phyloP scores from a whole-genome alignment of 2,113 vertebrate species.

The Nannobrachium achirus region DNA sequence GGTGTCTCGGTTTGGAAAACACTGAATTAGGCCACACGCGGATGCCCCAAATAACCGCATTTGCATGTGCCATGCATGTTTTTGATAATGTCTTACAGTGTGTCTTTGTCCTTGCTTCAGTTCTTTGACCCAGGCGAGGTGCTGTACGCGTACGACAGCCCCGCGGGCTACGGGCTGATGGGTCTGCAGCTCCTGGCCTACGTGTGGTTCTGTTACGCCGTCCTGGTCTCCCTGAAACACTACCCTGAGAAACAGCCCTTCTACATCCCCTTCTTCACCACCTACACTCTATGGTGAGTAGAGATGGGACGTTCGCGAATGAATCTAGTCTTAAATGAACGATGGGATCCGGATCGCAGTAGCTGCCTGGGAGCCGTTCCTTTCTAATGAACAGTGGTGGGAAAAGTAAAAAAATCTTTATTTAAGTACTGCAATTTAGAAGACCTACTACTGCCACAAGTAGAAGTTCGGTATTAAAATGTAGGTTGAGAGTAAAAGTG shows the following conservation, averaged over 20 bases:
- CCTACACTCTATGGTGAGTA: conserved; percentile 93
- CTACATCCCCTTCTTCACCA: conserved; percentile 91
- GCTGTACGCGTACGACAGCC: conserved; percentile 91
- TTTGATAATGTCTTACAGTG: background rate
- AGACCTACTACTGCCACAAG: conserved; percentile 16
- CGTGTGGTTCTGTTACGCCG: conserved; percentile 93
- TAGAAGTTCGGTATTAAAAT: too few relatives aligned
- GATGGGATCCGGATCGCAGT: too few relatives aligned
- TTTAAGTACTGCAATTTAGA: conserved; percentile 41
- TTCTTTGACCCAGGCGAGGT: conserved; percentile 94
- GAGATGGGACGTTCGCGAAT: too few relatives aligned
- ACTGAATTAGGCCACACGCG: too few relatives aligned
- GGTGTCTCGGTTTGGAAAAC: too few relatives aligned
- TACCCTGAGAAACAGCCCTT: conserved; percentile 92
- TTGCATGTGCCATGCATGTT: background rate
- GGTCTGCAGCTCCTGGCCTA: conserved; percentile 90
- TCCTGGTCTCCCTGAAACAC: conserved; percentile 89
- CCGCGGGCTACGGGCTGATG: conserved; percentile 90
- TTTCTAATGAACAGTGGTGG: conserved; percentile 29
- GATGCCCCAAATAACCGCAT: too few relatives aligned
- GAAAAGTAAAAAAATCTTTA: background rate
- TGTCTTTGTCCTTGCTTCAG: conserved; percentile 68
- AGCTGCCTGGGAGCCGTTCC: too few relatives aligned
- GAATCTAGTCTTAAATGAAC: too few relatives aligned
- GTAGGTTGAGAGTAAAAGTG: too few relatives aligned